Evolutionary conservation across 1,140 invertebrate species (phyloP).

Genomic region (Copidosoma floridanum): DNA sequence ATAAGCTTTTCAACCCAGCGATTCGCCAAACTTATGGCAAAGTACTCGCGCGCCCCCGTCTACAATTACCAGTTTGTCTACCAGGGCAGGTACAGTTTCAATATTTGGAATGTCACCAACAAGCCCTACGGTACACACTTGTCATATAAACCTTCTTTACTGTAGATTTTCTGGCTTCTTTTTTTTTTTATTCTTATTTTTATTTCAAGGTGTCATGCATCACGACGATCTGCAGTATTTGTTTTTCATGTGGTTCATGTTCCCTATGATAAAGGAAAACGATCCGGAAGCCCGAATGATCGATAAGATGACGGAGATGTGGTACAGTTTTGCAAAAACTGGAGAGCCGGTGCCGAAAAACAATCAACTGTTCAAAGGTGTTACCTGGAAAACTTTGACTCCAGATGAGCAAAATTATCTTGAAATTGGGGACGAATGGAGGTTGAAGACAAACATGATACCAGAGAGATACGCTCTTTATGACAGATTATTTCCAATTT

Average conservation of each 20-base stretch:
- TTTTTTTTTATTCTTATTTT: too few species aligned
- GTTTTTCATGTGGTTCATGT: constrained; percentile 51
- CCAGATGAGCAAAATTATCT: constrained; percentile 56
- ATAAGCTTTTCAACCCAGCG: constrained; percentile 31
- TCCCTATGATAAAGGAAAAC: constrained; percentile 37
- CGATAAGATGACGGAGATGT: constrained; percentile 39
- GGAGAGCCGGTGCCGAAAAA: constrained; percentile 41
- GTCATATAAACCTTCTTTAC: too few species aligned
- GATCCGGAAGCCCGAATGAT: constrained; percentile 41
- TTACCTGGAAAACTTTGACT: constrained; percentile 57
- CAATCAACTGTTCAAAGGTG: constrained; percentile 39
- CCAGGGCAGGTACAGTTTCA: constrained; percentile 37
- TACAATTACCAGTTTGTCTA: constrained; percentile 41
- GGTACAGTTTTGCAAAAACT: constrained; percentile 43
- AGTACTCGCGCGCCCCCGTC: constrained; percentile 23
- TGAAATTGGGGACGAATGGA: constrained; percentile 54
- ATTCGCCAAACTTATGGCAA: constrained; percentile 31
- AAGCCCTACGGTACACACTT: constrained; percentile 41
- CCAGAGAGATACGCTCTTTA: constrained; percentile 57
- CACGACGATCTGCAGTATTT: constrained; percentile 64
- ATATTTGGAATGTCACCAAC: constrained; percentile 30
- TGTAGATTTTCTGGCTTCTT: too few species aligned
- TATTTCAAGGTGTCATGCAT: constrained; percentile 62
- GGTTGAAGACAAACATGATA: constrained; percentile 54
- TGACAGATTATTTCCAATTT: constrained; percentile 58